Percentiles rank a stretch among this genome's conserved stretches.
Conservation (phyloP, 2,888 invertebrate genomes). For the Lamproptera curius region DNA sequence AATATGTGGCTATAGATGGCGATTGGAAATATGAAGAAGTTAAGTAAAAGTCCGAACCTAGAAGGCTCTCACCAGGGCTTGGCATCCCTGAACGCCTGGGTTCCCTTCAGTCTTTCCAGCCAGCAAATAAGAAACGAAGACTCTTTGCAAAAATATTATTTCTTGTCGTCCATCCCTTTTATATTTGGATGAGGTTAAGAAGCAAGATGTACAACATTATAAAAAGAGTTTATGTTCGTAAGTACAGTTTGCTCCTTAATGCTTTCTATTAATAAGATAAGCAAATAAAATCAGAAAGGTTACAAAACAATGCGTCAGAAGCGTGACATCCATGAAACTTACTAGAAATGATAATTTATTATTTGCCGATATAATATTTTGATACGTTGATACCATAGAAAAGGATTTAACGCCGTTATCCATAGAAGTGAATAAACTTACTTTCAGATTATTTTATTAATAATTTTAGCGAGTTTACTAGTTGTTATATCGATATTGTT, state of each 20-base stretch:
- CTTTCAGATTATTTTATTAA: not conserved
- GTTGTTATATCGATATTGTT: no score
- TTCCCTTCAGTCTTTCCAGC: constrained; percentile 76
- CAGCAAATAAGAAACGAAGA: constrained; percentile 77
- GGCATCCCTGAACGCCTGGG: constrained; percentile 77
- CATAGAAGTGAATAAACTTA: no score
- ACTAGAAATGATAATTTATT: not conserved
- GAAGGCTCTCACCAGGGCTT: constrained; percentile 79
- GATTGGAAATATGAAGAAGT: constrained; percentile 48
- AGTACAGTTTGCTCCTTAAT: constrained; percentile 38
- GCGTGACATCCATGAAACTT: constrained; percentile 13
- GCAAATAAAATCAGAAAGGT: constrained; percentile 24
- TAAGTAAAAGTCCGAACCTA: constrained; percentile 76
- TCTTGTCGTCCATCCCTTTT: constrained; percentile 49
- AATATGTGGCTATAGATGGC: constrained; percentile 37
- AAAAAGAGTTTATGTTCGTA: constrained; percentile 12
- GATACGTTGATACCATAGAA: no score
- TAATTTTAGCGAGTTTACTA: not conserved
- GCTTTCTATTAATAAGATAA: constrained; percentile 22
- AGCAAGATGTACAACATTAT: constrained; percentile 35
- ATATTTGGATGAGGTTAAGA: constrained; percentile 40
- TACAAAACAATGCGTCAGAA: constrained; percentile 19
- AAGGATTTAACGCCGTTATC: no score
- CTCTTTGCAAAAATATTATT: constrained; percentile 74
- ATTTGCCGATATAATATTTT: no score